phyloP scores from a whole-genome alignment of 2,797 vertebrate genomes.

The Oryzias dopingdopingensis region DNA sequence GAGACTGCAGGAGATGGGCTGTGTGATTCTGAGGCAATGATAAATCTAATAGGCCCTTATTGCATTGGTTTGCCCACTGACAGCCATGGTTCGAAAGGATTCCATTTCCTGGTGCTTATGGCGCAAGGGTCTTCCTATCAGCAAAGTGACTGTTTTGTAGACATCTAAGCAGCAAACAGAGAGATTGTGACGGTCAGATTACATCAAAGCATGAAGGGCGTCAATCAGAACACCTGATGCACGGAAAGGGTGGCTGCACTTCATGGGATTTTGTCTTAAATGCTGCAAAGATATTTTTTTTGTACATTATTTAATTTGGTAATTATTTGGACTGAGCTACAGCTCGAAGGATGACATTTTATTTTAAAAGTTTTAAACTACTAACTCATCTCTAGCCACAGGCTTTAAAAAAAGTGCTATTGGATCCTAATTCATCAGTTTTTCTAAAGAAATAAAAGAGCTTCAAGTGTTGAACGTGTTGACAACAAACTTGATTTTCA shows the following conservation, averaged over 20 bases:
- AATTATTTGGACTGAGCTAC: no score
- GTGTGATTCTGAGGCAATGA: constrained; percentile 22
- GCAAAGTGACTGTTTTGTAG: constrained; percentile 58
- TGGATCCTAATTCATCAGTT: no score
- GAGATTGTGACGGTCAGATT: constrained; percentile 62
- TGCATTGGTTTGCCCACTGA: constrained; percentile 27
- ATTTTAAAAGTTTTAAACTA: no score
- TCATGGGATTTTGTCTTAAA: background rate
- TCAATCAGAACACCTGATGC: constrained; percentile 23
- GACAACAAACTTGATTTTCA: no score
- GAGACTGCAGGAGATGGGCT: constrained; percentile 2
- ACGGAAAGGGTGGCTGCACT: background rate
- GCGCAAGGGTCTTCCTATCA: constrained; percentile 53
- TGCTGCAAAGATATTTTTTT: no score
- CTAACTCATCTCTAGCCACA: no score
- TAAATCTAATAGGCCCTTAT: constrained; percentile 49
- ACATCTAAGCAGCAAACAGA: constrained; percentile 48
- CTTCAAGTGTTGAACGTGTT: no score
- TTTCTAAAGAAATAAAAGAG: no score
- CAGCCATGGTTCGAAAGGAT: constrained; percentile 49
- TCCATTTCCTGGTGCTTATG: constrained; percentile 32
- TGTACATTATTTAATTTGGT: no score
- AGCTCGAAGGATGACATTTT: no score
- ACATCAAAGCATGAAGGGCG: constrained; percentile 45
- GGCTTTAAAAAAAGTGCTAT: no score